Conservation (phyloP, 1,140 invertebrate genomes). For the Hycleus cichorii region DNA sequence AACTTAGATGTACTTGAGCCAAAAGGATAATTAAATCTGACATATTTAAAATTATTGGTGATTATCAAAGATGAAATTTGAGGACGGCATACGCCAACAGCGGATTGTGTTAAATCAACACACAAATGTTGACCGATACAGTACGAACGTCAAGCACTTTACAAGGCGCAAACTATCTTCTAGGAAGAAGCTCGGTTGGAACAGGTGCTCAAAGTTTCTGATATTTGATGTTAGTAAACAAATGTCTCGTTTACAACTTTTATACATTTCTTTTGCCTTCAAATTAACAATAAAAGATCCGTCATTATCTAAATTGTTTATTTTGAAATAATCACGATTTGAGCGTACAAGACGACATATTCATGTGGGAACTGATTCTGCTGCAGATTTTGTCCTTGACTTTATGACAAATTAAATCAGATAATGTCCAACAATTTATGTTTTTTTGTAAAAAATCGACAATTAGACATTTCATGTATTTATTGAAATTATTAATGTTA, state of each 20-base stretch:
- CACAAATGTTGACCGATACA: conserved; percentile 11
- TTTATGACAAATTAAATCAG: background rate
- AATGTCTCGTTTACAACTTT: conserved; percentile 11
- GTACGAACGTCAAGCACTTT: conserved; percentile 6
- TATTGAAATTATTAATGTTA: too few species aligned
- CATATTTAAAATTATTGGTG: too few species aligned
- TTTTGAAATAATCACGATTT: conserved; percentile 13
- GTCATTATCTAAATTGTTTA: background rate
- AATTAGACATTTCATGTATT: too few species aligned
- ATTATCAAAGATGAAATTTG: too few species aligned
- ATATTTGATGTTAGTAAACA: conserved; percentile 15
- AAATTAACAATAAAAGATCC: too few species aligned
- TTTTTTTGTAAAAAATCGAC: too few species aligned
- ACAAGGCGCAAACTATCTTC: conserved; percentile 10
- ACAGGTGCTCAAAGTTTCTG: conserved; percentile 15
- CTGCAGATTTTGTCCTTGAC: conserved; percentile 1
- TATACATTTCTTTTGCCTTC: too few species aligned
- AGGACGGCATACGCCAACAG: conserved; percentile 2
- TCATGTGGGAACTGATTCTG: conserved; percentile 11
- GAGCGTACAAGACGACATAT: background rate
- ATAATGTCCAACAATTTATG: too few species aligned
- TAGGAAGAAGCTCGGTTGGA: conserved; percentile 12
- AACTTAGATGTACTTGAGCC: too few species aligned
- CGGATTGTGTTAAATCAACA: conserved; percentile 15
- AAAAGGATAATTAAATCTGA: too few species aligned